phyloP scores from a whole-genome alignment of 2,888 invertebrate genomes.

The Noctua fimbriata region DNA sequence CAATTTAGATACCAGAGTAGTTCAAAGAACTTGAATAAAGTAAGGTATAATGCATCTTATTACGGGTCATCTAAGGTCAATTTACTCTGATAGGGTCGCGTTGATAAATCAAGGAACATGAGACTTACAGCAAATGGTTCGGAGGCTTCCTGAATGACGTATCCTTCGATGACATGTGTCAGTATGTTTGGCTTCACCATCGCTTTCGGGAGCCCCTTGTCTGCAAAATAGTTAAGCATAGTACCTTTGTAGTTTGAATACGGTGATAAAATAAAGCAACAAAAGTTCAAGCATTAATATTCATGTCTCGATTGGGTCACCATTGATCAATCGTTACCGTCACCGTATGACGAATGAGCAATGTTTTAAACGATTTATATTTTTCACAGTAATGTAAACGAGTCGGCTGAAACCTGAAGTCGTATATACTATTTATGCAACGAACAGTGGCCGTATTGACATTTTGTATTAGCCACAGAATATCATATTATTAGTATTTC shows the following conservation, averaged over 20 bases:
- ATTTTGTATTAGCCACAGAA: neutral
- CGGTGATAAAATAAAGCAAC: conserved; percentile 26
- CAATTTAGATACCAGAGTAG: neutral
- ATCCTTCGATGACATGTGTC: conserved; percentile 99
- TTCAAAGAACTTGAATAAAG: conserved; percentile 6
- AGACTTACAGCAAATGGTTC: conserved; percentile 96
- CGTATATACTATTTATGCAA: neutral
- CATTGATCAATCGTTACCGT: neutral
- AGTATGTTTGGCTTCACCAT: conserved; percentile 98
- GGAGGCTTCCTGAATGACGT: conserved; percentile 98
- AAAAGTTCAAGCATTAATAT: conserved; percentile 24
- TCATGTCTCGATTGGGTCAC: conserved; percentile 39
- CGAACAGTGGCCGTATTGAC: neutral
- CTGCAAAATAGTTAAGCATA: conserved; percentile 69
- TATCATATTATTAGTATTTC: neutral
- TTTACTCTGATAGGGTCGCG: neutral
- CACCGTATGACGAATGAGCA: neutral
- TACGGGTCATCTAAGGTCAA: neutral
- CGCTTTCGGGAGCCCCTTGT: conserved; percentile 94
- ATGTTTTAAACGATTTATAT: neutral
- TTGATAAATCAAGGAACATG: conserved; percentile 31
- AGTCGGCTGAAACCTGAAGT: neutral
- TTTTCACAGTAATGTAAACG: neutral
- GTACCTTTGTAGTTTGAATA: neutral
- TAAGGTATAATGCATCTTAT: conserved; percentile 5